Base-by-base conservation (phyloP, 2,888 invertebrate species). In the Meiosimyza platycephala region DNA sequence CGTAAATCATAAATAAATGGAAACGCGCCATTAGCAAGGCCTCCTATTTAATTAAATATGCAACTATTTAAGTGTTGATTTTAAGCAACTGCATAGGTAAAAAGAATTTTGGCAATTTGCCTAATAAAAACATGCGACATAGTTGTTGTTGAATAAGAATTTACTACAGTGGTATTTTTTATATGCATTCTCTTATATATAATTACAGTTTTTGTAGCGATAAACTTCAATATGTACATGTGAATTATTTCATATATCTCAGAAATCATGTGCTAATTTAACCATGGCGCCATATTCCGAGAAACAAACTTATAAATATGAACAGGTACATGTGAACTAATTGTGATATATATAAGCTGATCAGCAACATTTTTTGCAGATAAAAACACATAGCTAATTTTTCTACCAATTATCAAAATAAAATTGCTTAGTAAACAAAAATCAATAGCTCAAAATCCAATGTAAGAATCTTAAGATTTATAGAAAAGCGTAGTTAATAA, bases 91-190 rank as follows among this genome's bases (percentile, higher is more conserved):
- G n/a, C 47, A 48, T 55, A 55, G 55, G 57, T 48, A 55, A 18
- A 66, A 22, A 33, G 13, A 68, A 47, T 50, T 18, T 13, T 60
- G 69, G 50, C 69, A 64, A 55, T 1, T 71, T 64, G 65, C 65
- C 63, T 55, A 71, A 64, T 16, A 55, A 55, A 55, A 63, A 64
- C 63, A 63, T 51, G 4, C 28, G 28, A 28, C 28, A 28, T 28
- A 28, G 28, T 3, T 28, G 28, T 28, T 28, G 65, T 55, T 57
- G 18, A 55, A 54, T 63, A 13, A 69, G 15, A 48, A 12, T 12
- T n/a, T 52, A 33, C 15, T 16, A 7, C 22, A 2, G 16, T n/a
- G 33, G 40, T n/a, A 22, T 57, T 57, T 16, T 57, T 7, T n/a
- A 16, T 18, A 22, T 57, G 11, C 28, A 18, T n/a, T n/a, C 12